Base-by-base conservation (phyloP, 2,888 invertebrate genomes). In the Suillia variegata region DNA sequence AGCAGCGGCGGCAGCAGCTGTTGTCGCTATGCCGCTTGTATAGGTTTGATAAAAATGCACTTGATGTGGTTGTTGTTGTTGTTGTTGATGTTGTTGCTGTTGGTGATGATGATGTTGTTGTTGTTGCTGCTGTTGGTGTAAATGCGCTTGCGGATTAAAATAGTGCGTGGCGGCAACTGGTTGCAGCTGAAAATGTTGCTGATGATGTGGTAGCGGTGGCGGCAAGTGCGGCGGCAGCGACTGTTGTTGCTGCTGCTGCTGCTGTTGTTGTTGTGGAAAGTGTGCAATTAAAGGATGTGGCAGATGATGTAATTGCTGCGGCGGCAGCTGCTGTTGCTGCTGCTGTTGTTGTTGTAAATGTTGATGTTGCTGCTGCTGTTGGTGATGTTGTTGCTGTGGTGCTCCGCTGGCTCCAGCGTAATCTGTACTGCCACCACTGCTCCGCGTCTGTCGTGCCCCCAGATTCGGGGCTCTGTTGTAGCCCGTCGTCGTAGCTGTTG, bases 381-480 rank as follows among this genome's bases (percentile, higher is more conserved):
- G 63, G 62, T 53, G 62, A 64, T 56, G 51, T 21, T 33, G 54
- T 47, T 62, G 50, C 33, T 38, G 21, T 61, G 61, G 63, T 67
- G 8, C 50, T 55, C 33, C 38, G 61, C 56, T 62, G 63, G 67
- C 63, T 70, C 67, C 62, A 64, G 60, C 64, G 57, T 50, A 56
- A 22, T 56, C 50, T 20, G 49, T 67, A 66, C 70, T 70, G 67
- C 69, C 71, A 70, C 75, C 71, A 71, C 73, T 71, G 69, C 69
- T 70, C 65, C 74, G 71, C 59, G 73, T 71, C 67, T 75, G 72
- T 65, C 79, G 77, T 72, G 80, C 78, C 77, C 78, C 80, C 78
- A 79, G 77, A 71, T 77, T 75, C 71, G 77, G 73, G 74, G 77
- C 74, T 73, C 75, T 76, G 63, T 75, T 78, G 73, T 76, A 76